Conservation (phyloP, 2,797 vertebrate species). For the Clarias fuscus region DNA sequence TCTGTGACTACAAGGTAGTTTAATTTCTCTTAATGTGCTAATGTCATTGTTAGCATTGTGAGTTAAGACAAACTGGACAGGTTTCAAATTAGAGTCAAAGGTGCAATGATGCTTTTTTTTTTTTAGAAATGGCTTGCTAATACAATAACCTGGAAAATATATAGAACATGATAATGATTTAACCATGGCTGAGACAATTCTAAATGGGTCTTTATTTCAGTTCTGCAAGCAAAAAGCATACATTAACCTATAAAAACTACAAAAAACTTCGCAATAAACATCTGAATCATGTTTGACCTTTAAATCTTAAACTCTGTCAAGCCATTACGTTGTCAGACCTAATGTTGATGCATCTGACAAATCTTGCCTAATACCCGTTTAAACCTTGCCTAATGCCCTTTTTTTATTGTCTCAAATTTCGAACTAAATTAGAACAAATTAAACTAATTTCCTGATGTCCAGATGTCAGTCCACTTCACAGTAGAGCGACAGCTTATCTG, state of each 20-base stretch:
- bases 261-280: neutral
- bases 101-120: neutral
- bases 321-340: neutral
- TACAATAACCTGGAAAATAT: neutral
- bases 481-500: neutral
- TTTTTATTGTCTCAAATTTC: neutral
- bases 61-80: neutral
- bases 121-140: neutral
- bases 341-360: neutral
- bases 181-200: neutral
- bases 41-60: neutral
- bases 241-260: too few species aligned
- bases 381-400: too few species aligned
- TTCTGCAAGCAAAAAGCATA: neutral
- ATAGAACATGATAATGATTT: neutral
- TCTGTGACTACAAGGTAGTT: neutral
- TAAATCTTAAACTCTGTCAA: neutral
- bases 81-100: neutral
- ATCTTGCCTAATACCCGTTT: neutral
- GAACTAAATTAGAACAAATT: too few species aligned
- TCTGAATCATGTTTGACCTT: neutral
- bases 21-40: neutral
- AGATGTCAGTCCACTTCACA: neutral
- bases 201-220: neutral
- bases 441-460: too few species aligned